A percentile compares a stretch with the other conserved stretches of the same genome.
phyloP scores from a whole-genome alignment of 2,888 invertebrate species.

The Agrochola macilenta region DNA sequence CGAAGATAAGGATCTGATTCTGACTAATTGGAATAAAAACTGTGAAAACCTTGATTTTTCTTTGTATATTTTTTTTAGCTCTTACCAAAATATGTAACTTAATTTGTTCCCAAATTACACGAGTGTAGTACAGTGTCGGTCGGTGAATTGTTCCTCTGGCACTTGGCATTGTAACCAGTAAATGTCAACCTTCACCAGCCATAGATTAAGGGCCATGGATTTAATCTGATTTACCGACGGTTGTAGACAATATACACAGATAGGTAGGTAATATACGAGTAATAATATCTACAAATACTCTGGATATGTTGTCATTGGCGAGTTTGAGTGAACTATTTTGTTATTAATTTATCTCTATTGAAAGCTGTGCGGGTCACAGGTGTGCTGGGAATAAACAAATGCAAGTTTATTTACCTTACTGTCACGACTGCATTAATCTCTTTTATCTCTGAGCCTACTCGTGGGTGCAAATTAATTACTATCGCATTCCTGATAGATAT shows the following conservation, averaged over 20 bases:
- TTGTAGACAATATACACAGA: slow-evolving; percentile 3
- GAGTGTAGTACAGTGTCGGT: neutral
- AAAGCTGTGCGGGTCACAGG: neutral
- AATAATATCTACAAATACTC: slow-evolving; percentile 2
- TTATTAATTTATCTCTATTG: neutral
- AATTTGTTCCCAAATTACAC: neutral
- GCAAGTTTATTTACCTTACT: slow-evolving; percentile 7
- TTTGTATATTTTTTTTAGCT: neutral
- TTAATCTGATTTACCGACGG: slow-evolving; percentile 16
- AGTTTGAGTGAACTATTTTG: neutral
- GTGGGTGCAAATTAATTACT: slow-evolving; percentile 60
- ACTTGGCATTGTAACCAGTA: slow-evolving; percentile 14
- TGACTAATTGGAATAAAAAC: slow-evolving; percentile 1
- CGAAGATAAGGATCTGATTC: neutral
- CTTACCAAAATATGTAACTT: neutral
- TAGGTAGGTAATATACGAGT: neutral
- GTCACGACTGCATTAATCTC: slow-evolving; percentile 38
- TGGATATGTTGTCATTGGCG: neutral
- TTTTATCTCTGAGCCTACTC: slow-evolving; percentile 28
- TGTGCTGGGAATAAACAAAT: slow-evolving; percentile 14
- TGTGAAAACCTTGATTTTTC: neutral
- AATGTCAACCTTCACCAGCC: slow-evolving; percentile 36
- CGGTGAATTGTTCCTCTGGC: neutral
- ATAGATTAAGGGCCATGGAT: slow-evolving; percentile 7
- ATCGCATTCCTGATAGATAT: slow-evolving; percentile 65